phyloP scores from a whole-genome alignment of 2,888 invertebrate genomes.

The Lycia hirtaria region DNA sequence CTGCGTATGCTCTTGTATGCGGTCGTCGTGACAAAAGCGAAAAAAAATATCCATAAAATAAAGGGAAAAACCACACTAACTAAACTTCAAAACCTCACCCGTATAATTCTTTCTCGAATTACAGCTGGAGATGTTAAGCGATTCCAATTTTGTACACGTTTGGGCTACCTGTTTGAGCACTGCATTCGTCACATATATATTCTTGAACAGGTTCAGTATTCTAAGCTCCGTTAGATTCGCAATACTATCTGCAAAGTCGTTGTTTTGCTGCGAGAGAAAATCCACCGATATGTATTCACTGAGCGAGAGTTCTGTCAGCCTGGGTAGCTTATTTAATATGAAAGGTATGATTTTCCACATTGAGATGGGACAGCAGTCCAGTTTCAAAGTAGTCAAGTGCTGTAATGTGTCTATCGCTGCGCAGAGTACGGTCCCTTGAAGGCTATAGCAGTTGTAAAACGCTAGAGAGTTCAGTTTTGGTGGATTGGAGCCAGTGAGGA shows the following conservation, averaged over 20 bases:
- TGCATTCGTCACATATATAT: conserved; percentile 79
- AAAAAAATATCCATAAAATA: conserved; percentile 7
- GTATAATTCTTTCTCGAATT: conserved; percentile 60
- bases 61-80: too few relatives aligned
- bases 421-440: conserved; percentile 71
- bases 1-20: too few relatives aligned
- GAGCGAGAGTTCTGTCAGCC: conserved; percentile 69
- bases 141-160: conserved; percentile 72
- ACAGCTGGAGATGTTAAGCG: conserved; percentile 77
- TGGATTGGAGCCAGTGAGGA: conserved; percentile 65
- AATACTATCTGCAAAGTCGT: conserved; percentile 68
- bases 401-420: conserved; percentile 66
- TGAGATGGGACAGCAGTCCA: conserved; percentile 68
- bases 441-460: conserved; percentile 76
- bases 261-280: conserved; percentile 50
- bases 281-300: conserved; percentile 68
- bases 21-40: too few relatives aligned
- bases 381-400: conserved; percentile 61
- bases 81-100: too few relatives aligned
- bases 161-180: conserved; percentile 80
- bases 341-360: conserved; percentile 74
- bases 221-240: conserved; percentile 73
- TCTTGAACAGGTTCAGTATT: conserved; percentile 72
- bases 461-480: conserved; percentile 60
- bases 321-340: conserved; percentile 67